A percentile compares a stretch with the other conserved stretches of the same genome.
Conservation (phyloP, 2,888 invertebrate genomes). For the Athetis lepigone region DNA sequence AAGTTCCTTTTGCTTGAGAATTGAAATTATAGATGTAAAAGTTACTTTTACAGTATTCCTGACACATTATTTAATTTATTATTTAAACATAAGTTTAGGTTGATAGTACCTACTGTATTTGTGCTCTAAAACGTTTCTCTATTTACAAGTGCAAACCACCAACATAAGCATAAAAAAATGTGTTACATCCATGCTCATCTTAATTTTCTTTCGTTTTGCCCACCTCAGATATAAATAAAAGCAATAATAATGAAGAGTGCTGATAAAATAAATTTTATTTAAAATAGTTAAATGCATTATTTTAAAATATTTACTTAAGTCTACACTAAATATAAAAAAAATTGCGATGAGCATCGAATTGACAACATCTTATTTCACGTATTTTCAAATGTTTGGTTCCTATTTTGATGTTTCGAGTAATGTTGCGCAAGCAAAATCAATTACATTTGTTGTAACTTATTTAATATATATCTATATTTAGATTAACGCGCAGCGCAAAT, state of each 20-base stretch:
- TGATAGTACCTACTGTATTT: conserved; percentile 62
- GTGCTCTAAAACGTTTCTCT: conserved; percentile 79
- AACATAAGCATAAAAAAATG: conserved; percentile 66
- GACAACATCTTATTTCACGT: conserved; percentile 85
- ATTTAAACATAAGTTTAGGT: conserved; percentile 32
- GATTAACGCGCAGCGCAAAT: conserved; percentile 70
- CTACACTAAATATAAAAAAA: conserved; percentile 66
- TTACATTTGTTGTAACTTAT: conserved; percentile 63
- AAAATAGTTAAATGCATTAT: conserved; percentile 56
- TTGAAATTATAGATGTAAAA: conserved; percentile 24
- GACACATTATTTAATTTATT: conserved; percentile 23
- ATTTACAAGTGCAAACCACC: conserved; percentile 73
- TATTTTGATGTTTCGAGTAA: conserved; percentile 56
- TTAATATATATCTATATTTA: conserved; percentile 66
- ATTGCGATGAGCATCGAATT: conserved; percentile 85
- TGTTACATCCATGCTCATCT: conserved; percentile 84
- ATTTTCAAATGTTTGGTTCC: conserved; percentile 88
- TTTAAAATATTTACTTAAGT: conserved; percentile 59
- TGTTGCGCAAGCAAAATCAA: conserved; percentile 68
- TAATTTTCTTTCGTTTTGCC: conserved; percentile 71
- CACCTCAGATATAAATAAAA: conserved; percentile 58
- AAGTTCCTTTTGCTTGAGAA: conserved; percentile 54
- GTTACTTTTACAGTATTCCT: conserved; percentile 12
- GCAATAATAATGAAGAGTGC: conserved; percentile 72
- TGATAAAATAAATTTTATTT: conserved; percentile 61